A percentile compares a stretch with the other conserved stretches of the same genome.
Evolutionary conservation across 1,140 invertebrate genomes (phyloP).

Genomic region (Pomacea maculata): DNA sequence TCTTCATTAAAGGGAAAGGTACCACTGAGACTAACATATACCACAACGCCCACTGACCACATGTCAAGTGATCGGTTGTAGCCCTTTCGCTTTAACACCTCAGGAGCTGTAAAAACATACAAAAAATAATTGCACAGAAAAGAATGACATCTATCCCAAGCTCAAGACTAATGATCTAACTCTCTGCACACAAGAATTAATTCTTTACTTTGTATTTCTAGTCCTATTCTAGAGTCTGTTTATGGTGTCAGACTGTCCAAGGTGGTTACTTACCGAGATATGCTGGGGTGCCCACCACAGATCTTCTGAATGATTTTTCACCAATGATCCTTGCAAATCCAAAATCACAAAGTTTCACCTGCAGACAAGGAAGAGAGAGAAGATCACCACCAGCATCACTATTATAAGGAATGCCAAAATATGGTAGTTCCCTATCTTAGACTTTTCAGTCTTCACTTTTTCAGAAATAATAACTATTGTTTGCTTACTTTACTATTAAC

Average conservation of each 20-base stretch:
- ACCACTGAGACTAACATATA: constrained; percentile 93
- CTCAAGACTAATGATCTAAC: too few relatives aligned
- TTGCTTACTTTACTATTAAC: neutral
- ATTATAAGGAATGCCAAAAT: too few relatives aligned
- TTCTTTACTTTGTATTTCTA: too few relatives aligned
- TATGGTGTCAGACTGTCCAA: neutral
- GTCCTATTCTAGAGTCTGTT: neutral
- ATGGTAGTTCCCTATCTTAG: too few relatives aligned
- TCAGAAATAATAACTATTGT: too few relatives aligned
- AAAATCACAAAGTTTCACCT: constrained; percentile 98
- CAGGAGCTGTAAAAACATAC: constrained; percentile 78
- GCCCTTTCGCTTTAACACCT: constrained; percentile 97
- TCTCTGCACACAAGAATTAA: neutral
- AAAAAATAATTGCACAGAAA: neutral
- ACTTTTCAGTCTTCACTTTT: too few relatives aligned
- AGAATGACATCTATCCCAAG: too few relatives aligned
- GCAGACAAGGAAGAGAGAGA: constrained; percentile 1
- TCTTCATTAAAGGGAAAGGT: constrained; percentile 99
- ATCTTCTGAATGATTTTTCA: constrained; percentile 96
- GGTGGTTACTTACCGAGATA: constrained; percentile 82
- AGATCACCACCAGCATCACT: neutral
- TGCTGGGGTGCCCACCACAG: constrained; percentile 97
- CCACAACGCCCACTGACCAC: constrained; percentile 99
- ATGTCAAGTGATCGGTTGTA: constrained; percentile 99
- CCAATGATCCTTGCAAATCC: constrained; percentile 98